These are phyloP conservation scores for Alsophila aescularia DNA, from an alignment of 2,888 invertebrate species.

Conservation along the genomic window DNA sequence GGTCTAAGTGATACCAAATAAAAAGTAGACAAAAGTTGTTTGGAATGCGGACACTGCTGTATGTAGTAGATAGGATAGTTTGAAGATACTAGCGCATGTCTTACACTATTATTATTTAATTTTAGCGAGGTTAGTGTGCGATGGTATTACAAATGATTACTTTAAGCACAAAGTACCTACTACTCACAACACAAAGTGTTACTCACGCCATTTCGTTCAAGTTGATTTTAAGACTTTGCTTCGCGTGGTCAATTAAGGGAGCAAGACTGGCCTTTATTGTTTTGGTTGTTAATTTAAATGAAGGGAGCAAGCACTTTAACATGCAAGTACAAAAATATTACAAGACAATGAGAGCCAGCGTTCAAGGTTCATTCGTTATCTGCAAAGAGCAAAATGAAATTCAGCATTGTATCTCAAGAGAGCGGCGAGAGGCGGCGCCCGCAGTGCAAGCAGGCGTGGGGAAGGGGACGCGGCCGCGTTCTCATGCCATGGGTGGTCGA, in stretches of 20 bases:
- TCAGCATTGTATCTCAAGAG: constrained; percentile 77
- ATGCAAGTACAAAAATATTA: constrained; percentile 32
- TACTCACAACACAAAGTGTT: no score
- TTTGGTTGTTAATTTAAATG: neutral
- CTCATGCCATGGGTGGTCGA: constrained; percentile 84
- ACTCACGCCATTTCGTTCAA: no score
- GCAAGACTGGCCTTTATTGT: no score
- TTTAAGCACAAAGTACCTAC: no score
- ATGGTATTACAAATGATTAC: no score
- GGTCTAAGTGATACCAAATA: constrained; percentile 74
- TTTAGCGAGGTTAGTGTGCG: neutral
- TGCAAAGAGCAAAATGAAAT: constrained; percentile 77
- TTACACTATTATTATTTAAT: neutral
- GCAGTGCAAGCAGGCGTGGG: constrained; percentile 70
- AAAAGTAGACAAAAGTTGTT: constrained; percentile 67
- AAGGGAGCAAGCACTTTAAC: neutral
- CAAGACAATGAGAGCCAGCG: constrained; percentile 42
- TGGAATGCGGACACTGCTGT: constrained; percentile 73
- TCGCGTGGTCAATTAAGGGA: no score
- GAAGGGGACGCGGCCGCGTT: constrained; percentile 79
- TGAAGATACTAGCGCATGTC: neutral
- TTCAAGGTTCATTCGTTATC: constrained; percentile 53
- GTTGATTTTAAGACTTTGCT: no score
- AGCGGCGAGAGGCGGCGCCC: constrained; percentile 79
- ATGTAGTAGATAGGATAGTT: constrained; percentile 19